These are phyloP conservation scores for Agrilus mali DNA, from an alignment of 2,888 invertebrate genomes.

Conservation along the genomic window DNA sequence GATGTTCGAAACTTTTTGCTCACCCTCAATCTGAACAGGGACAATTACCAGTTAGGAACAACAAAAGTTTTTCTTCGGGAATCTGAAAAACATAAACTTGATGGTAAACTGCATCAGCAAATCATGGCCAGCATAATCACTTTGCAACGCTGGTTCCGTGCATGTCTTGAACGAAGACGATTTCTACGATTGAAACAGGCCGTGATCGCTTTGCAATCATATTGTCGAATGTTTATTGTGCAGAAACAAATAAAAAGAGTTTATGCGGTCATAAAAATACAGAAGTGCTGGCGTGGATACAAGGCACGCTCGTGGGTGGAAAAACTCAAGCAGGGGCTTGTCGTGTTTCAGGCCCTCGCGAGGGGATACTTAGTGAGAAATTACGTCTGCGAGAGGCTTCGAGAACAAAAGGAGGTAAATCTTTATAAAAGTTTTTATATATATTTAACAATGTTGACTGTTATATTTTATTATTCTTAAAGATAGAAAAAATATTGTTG, in stretches of 20 bases:
- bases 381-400: slow-evolving; percentile 32
- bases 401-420: no score
- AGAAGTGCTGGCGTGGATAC: slow-evolving; percentile 66
- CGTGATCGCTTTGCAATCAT: slow-evolving; percentile 63
- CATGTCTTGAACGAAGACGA: slow-evolving; percentile 62
- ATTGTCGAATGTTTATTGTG: slow-evolving; percentile 52
- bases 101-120: slow-evolving; percentile 84
- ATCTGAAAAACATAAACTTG: slow-evolving; percentile 84
- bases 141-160: slow-evolving; percentile 84
- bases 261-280: slow-evolving; percentile 54
- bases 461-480: no score
- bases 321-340: slow-evolving; percentile 44
- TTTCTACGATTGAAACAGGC: slow-evolving; percentile 65
- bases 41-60: slow-evolving; percentile 79
- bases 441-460: no score
- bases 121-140: slow-evolving; percentile 87
- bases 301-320: slow-evolving; percentile 53
- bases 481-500: no score
- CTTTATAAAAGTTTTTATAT: no score
- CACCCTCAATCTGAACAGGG: slow-evolving; percentile 71
- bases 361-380: slow-evolving; percentile 53
- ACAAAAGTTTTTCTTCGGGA: slow-evolving; percentile 91
- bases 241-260: slow-evolving; percentile 42
- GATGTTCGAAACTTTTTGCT: slow-evolving; percentile 78
- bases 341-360: slow-evolving; percentile 59